Evolutionary conservation across 2,113 vertebrate species (phyloP).

Genomic region (Solea senegalensis): DNA sequence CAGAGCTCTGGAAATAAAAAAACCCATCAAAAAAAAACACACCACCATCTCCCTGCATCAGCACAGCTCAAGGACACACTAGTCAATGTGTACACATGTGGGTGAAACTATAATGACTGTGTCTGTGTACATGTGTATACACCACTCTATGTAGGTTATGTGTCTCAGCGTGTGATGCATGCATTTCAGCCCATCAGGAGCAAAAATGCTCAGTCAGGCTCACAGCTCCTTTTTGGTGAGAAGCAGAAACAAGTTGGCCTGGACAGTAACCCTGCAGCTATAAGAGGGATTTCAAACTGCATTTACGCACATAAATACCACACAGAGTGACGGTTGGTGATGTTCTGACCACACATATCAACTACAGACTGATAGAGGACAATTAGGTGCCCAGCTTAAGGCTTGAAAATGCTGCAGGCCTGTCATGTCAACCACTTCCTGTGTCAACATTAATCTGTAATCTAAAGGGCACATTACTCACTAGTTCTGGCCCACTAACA

Average conservation of each 20-base stretch:
- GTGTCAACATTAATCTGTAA: background rate
- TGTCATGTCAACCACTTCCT: slow-evolving; percentile 13
- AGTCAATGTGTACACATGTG: slow-evolving; percentile 12
- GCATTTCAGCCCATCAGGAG: slow-evolving; percentile 23
- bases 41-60: slow-evolving; percentile 51
- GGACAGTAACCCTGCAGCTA: slow-evolving; percentile 26
- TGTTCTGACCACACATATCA: slow-evolving; percentile 2
- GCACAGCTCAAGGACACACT: slow-evolving; percentile 62
- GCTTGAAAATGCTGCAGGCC: background rate
- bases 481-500: background rate
- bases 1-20: slow-evolving; percentile 66
- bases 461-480: background rate
- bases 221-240: slow-evolving; percentile 7
- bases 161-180: slow-evolving; percentile 29
- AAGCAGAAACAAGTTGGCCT: slow-evolving; percentile 14
- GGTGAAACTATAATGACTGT: background rate
- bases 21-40: slow-evolving; percentile 31
- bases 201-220: slow-evolving; percentile 61
- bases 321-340: background rate
- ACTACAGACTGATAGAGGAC: background rate
- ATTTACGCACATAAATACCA: background rate
- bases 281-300: slow-evolving; percentile 15
- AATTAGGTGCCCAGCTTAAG: background rate
- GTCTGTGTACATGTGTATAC: slow-evolving; percentile 1
- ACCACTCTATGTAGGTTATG: slow-evolving; percentile 58